Percentiles rank a stretch among this genome's conserved stretches.
These are phyloP conservation scores for Vollenhovia emeryi DNA, from an alignment of 1,140 invertebrate genomes.

Conservation along the genomic window DNA sequence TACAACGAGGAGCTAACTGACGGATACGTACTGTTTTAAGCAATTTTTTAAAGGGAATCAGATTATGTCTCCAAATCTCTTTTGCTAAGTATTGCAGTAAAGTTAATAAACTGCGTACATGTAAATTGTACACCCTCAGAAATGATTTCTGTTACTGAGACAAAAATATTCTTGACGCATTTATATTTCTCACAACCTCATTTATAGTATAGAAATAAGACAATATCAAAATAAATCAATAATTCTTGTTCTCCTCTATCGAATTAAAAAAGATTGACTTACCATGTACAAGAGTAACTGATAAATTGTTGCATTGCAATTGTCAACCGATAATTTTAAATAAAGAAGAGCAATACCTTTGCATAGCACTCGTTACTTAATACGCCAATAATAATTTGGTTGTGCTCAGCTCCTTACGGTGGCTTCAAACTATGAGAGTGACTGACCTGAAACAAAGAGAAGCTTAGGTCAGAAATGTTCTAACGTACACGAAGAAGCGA, in stretches of 20 bases:
- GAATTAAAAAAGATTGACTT: too few relatives aligned
- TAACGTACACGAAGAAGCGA: background rate
- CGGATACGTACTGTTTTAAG: background rate
- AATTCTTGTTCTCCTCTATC: too few relatives aligned
- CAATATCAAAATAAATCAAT: too few relatives aligned
- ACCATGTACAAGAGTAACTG: too few relatives aligned
- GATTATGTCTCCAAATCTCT: background rate
- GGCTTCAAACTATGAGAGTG: too few relatives aligned
- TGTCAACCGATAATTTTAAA: background rate
- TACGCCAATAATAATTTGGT: background rate
- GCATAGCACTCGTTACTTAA: background rate
- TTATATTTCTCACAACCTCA: too few relatives aligned
- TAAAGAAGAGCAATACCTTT: slow-evolving; percentile 10
- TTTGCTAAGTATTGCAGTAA: background rate
- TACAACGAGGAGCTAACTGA: background rate
- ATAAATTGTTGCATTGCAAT: too few relatives aligned
- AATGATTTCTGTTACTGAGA: too few relatives aligned
- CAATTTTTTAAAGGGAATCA: background rate
- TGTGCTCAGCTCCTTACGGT: background rate
- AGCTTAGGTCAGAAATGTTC: background rate
- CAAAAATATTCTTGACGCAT: too few relatives aligned
- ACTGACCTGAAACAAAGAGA: slow-evolving; percentile 35
- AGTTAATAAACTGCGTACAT: background rate
- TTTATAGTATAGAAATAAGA: too few relatives aligned
- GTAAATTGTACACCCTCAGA: too few relatives aligned